Conservation (phyloP, 2,113 vertebrate genomes). For the Clupea harengus region DNA sequence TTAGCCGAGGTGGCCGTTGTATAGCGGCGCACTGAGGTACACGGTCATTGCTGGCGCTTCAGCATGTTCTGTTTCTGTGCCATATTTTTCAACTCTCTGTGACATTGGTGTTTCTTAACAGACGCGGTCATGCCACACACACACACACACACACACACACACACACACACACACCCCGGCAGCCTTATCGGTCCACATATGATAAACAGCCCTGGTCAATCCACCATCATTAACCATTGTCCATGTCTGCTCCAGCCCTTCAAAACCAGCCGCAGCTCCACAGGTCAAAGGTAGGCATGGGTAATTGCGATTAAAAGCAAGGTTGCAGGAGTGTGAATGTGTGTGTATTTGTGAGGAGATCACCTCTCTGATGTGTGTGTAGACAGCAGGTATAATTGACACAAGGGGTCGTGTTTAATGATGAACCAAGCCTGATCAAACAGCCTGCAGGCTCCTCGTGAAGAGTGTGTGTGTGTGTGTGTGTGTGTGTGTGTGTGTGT, state of each 20-base stretch:
- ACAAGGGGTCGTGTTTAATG: constrained; percentile 8
- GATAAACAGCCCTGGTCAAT: neutral
- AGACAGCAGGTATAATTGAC: constrained; percentile 1
- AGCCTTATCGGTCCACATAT: neutral
- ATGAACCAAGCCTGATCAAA: neutral
- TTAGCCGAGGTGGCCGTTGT: no score
- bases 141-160: neutral
- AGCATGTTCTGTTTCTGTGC: no score
- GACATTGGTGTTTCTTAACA: no score
- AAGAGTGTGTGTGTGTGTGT: neutral
- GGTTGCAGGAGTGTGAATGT: neutral
- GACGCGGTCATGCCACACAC: neutral
- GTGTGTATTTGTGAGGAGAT: neutral
- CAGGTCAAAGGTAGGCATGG: neutral
- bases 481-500: neutral
- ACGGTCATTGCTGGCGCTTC: no score
- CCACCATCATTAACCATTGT: neutral
- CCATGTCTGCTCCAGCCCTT: neutral
- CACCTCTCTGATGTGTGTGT: neutral
- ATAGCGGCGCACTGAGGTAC: no score
- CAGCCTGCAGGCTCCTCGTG: neutral
- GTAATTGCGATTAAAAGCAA: neutral
- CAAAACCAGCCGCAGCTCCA: neutral
- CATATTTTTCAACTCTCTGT: no score
- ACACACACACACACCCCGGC: neutral